Evolutionary conservation across 2,888 invertebrate species (phyloP).

Genomic region (Petrophora chlorosata): DNA sequence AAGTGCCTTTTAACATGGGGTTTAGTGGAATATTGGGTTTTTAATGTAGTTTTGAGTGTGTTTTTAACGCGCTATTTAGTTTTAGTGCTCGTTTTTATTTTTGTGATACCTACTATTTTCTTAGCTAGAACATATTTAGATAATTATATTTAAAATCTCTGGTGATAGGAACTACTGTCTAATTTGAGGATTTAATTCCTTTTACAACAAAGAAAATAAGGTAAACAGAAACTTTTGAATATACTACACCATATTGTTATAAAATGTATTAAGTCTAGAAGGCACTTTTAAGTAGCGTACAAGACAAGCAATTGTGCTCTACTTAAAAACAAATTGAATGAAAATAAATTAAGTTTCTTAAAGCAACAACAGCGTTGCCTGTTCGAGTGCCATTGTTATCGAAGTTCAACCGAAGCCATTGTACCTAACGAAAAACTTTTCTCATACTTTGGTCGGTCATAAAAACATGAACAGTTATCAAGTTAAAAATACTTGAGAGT

Average conservation of each 20-base stretch:
- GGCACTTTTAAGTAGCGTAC: background rate
- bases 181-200: too few species aligned
- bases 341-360: conserved; percentile 33
- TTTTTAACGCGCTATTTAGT: too few species aligned
- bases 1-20: background rate
- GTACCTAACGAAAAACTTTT: conserved; percentile 46
- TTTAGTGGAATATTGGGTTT: background rate
- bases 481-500: conserved; percentile 50
- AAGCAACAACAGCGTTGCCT: conserved; percentile 26
- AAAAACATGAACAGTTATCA: conserved; percentile 54
- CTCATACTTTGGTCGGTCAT: conserved; percentile 44
- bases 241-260: too few species aligned
- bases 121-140: too few species aligned
- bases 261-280: background rate
- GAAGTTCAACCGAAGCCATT: conserved; percentile 31
- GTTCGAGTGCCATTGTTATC: conserved; percentile 31
- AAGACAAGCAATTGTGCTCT: conserved; percentile 16
- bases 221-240: too few species aligned
- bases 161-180: too few species aligned
- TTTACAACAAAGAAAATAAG: too few species aligned
- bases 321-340: conserved; percentile 24
- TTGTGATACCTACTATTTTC: too few species aligned
- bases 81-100: too few species aligned
- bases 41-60: too few species aligned
- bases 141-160: too few species aligned